phyloP scores from a whole-genome alignment of 2,113 vertebrate genomes.

The Microcebus murinus region DNA sequence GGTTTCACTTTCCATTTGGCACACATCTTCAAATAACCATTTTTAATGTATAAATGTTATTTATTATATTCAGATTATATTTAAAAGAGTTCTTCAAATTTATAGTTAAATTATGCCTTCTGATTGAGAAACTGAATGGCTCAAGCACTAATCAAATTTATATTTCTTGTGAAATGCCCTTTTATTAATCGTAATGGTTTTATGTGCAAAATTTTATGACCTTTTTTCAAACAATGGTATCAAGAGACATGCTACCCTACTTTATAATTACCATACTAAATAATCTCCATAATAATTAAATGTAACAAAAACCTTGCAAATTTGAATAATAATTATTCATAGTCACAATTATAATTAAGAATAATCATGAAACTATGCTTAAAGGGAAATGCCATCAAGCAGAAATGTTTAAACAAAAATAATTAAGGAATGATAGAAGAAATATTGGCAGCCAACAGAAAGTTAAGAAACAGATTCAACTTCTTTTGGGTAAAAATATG shows the following conservation, averaged over 20 bases:
- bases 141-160: background rate
- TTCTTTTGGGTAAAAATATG: constrained; percentile 6
- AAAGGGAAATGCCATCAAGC: constrained; percentile 63
- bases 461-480: constrained; percentile 51
- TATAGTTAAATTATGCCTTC: background rate
- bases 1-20: background rate
- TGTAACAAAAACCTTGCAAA: constrained; percentile 56
- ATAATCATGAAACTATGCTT: constrained; percentile 68
- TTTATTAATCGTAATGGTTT: background rate
- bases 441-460: constrained; percentile 56
- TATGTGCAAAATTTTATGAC: background rate
- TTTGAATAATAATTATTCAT: constrained; percentile 74
- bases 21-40: background rate
- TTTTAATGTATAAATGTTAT: background rate
- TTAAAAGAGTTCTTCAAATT: background rate
- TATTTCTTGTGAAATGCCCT: background rate
- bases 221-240: background rate
- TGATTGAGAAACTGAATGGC: background rate
- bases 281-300: constrained; percentile 39
- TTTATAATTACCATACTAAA: background rate
- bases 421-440: constrained; percentile 74
- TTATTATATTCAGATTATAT: background rate
- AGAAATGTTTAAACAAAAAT: constrained; percentile 66
- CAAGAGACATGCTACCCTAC: background rate
- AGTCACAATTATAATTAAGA: constrained; percentile 76